Evolutionary conservation across 2,113 vertebrate species (phyloP), one percentile per base, ranked within the genome.

Genomic region (Chlamydotis undulata): DNA sequence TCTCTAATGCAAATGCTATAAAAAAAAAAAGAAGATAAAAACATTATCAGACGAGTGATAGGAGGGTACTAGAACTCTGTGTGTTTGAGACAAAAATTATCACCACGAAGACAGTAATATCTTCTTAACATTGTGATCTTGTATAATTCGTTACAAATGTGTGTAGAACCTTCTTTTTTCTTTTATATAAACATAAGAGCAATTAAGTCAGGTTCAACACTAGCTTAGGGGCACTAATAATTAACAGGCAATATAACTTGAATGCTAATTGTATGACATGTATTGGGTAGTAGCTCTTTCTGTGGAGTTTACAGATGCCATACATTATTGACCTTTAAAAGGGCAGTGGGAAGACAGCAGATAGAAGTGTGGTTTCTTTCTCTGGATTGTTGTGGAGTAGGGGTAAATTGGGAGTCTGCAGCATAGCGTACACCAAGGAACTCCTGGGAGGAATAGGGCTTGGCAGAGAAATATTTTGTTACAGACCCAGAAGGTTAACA

Each of bases 1-100:
- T 89, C 64, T 90, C 45, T 84, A 92, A 89, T 95, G 60, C 56
- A 96, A 80, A 97, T 63, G 86, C 60, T 90, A 50, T 39, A 24
- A 37, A 39, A 18, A 6, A 33, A 59, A 67, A 43, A 35, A 28
- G 4, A 39, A 14, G 71, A 83, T 68, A 64, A 93, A 94, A 83
- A 89, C 89, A 59, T 63, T 67, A 59, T 89, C 31, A 68, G 47
- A 69, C 61, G 43, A 93, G 47, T 3, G 16, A 84, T 29, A 87
- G 25, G 47, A 90, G 9, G 21, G 14, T 21, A 47, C 31, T 37
- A 87, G 65, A 94, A 89, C 14, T 75, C 21, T 26, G 4, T 49
- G 29, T 77, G 31, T 80, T 82, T 52, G 16, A 92, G 28, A 43
- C 16, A 90, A 77, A 86, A 83, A 55, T 61, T 55, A 55, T 77